Conservation (phyloP, 2,888 invertebrate species). For the Eilema depressum region DNA sequence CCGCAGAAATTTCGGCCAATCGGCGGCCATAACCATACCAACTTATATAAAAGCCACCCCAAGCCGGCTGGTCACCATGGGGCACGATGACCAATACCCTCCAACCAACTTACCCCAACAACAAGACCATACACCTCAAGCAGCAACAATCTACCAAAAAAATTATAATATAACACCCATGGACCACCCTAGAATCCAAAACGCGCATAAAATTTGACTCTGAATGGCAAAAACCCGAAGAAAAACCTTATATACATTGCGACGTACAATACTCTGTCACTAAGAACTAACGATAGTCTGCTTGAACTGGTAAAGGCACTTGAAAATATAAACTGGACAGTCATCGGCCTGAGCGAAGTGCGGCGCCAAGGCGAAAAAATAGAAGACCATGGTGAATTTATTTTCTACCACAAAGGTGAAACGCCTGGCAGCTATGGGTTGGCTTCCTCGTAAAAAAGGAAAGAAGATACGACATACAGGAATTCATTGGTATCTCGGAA, state of each 20-base stretch:
- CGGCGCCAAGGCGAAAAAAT: background rate
- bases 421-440: background rate
- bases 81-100: no score
- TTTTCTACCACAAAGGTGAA: conserved; percentile 4
- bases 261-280: background rate
- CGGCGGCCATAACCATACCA: no score
- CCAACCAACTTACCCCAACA: no score
- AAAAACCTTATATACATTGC: background rate
- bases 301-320: background rate
- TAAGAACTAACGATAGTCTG: background rate
- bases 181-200: no score
- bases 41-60: no score
- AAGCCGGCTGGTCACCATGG: no score
- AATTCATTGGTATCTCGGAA: background rate
- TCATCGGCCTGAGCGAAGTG: background rate
- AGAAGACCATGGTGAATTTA: conserved; percentile 5
- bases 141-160: no score
- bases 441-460: conserved; percentile 9
- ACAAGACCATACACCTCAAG: no score
- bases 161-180: no score
- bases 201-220: no score
- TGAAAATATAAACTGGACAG: background rate
- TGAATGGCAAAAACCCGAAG: no score
- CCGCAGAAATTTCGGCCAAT: no score
- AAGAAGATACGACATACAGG: background rate